phyloP scores from a whole-genome alignment of 92 coral and sea anemone species.

The Palythoa heliodiscus region DNA sequence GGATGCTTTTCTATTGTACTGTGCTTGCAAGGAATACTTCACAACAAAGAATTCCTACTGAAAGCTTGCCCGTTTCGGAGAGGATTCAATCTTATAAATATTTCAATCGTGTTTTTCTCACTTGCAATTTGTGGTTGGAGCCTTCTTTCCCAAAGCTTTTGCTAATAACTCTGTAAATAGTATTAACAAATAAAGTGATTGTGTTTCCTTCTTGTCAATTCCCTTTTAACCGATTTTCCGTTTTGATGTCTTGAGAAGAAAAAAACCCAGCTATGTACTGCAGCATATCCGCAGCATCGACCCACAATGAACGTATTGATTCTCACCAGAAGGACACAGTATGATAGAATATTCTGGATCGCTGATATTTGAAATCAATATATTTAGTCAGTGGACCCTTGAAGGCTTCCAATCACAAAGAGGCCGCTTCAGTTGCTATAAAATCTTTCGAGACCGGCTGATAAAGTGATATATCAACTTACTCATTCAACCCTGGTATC shows the following conservation, averaged over 20 bases:
- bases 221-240: neutral
- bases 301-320: neutral
- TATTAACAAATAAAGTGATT: slow-evolving; percentile 30
- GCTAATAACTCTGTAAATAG: slow-evolving; percentile 33
- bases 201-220: slow-evolving; percentile 33
- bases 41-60: neutral
- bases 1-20: neutral
- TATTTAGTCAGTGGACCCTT: neutral
- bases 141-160: slow-evolving; percentile 27
- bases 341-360: slow-evolving; percentile 27
- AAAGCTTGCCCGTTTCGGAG: neutral
- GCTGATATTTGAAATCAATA: neutral
- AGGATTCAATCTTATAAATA: slow-evolving; percentile 17
- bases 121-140: slow-evolving; percentile 32
- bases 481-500: neutral
- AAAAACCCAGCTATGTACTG: too few relatives aligned
- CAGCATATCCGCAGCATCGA: neutral
- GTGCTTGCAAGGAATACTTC: neutral
- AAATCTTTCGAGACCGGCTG: neutral
- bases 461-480: neutral
- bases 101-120: slow-evolving; percentile 14
- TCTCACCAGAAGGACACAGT: neutral
- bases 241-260: neutral
- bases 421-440: slow-evolving; percentile 9
- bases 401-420: neutral